Evolutionary conservation across 2,888 invertebrate species (phyloP).

Genomic region (Sipha maydis): DNA sequence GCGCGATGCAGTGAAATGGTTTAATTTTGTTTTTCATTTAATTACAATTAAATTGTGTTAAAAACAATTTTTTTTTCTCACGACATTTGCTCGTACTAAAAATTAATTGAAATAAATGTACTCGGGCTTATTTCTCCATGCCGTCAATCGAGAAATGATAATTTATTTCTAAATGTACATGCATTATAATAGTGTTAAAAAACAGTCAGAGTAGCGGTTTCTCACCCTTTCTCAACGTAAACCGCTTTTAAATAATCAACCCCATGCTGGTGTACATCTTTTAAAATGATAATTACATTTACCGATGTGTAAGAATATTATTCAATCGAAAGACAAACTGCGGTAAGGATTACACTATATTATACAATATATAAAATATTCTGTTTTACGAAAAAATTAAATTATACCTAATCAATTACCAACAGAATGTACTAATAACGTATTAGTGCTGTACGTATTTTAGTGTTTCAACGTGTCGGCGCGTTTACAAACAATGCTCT

Average conservation of each 20-base stretch:
- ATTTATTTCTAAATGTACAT: conserved; percentile 1
- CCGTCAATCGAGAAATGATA: conserved; percentile 7
- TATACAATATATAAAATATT: neutral
- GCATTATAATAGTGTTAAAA: conserved; percentile 6
- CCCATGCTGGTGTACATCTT: conserved; percentile 53
- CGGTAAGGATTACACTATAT: neutral
- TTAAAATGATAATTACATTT: conserved; percentile 52
- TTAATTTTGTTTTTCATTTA: neutral
- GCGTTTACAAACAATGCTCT: neutral
- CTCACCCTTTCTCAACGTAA: conserved; percentile 31
- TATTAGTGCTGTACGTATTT: neutral
- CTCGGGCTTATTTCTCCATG: neutral
- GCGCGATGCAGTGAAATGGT: neutral
- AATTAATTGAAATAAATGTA: conserved; percentile 30
- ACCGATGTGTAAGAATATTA: conserved; percentile 11
- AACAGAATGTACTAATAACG: neutral
- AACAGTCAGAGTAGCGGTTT: conserved; percentile 41
- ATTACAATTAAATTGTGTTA: too few relatives aligned
- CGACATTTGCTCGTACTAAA: neutral
- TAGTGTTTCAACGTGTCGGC: neutral
- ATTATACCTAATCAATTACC: conserved; percentile 44
- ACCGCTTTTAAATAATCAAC: conserved; percentile 55
- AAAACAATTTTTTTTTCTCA: conserved; percentile 3
- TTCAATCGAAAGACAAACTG: conserved; percentile 25
- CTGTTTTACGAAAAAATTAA: conserved; percentile 2